Evolutionary conservation across 2,888 invertebrate genomes (phyloP).

Genomic region (Odontothrips loti): DNA sequence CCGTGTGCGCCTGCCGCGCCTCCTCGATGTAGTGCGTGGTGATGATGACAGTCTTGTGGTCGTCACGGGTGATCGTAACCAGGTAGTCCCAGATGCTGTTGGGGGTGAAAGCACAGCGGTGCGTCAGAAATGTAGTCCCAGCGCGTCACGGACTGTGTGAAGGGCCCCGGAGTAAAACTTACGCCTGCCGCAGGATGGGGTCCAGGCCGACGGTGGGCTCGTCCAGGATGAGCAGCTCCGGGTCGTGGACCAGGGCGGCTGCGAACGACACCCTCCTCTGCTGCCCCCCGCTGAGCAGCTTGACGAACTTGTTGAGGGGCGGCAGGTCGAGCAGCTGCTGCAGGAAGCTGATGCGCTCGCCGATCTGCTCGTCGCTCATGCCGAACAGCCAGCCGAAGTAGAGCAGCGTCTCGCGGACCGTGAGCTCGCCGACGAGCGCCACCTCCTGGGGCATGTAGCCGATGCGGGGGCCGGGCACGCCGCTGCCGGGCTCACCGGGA

Average conservation of each 20-base stretch:
- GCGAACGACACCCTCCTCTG: constrained; percentile 85
- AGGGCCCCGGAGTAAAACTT: constrained; percentile 41
- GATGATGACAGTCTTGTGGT: constrained; percentile 76
- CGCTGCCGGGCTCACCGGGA: constrained; percentile 4
- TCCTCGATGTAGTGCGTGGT: constrained; percentile 96
- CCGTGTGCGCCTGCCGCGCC: constrained; percentile 73
- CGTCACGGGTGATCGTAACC: constrained; percentile 62
- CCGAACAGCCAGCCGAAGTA: constrained; percentile 86
- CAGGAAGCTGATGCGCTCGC: constrained; percentile 64
- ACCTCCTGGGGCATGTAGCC: constrained; percentile 60
- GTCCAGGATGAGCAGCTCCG: constrained; percentile 82
- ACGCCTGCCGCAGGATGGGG: constrained; percentile 79
- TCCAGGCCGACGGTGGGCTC: constrained; percentile 94
- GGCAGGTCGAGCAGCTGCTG: constrained; percentile 72
- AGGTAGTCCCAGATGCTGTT: constrained; percentile 85
- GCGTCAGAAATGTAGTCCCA: neutral
- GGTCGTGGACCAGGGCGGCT: constrained; percentile 81
- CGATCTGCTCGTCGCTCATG: constrained; percentile 52
- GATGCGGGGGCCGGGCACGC: constrained; percentile 32
- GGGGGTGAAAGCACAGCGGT: constrained; percentile 37
- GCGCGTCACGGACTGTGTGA: neutral
- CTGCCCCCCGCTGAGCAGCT: constrained; percentile 70
- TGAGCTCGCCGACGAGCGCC: constrained; percentile 72
- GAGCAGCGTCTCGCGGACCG: constrained; percentile 74
- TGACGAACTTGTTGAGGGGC: constrained; percentile 59